Percentiles rank a stretch among this genome's conserved stretches.
Conservation (phyloP, 2,113 vertebrate genomes). For the Dendropsophus ebraccatus region DNA sequence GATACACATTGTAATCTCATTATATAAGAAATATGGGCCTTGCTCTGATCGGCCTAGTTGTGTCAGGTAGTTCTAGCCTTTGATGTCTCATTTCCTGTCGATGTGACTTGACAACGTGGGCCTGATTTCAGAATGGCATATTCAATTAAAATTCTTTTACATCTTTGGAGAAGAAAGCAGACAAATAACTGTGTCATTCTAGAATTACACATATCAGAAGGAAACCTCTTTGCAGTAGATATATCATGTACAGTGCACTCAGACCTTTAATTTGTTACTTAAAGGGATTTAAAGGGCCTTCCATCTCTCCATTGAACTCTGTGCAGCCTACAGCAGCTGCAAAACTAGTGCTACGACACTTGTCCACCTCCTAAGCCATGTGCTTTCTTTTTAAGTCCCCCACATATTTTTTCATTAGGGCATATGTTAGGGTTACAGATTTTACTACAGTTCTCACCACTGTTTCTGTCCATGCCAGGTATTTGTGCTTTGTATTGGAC, state of each 20-base stretch:
- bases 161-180: constrained; percentile 17
- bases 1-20: constrained; percentile 34
- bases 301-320: too few species aligned
- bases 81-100: constrained; percentile 30
- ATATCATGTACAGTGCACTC: not conserved
- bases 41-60: constrained; percentile 30
- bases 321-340: too few species aligned
- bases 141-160: constrained; percentile 40
- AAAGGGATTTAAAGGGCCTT: not conserved
- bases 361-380: too few species aligned
- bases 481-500: too few species aligned
- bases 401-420: too few species aligned
- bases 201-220: not conserved
- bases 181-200: not conserved
- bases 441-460: too few species aligned
- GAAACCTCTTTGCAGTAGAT: not conserved
- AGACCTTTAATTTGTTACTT: not conserved
- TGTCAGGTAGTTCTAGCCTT: constrained; percentile 40
- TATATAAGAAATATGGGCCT: constrained; percentile 30
- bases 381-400: too few species aligned
- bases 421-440: too few species aligned
- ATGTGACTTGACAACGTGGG: constrained; percentile 11
- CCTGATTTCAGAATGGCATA: constrained; percentile 27
- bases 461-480: too few species aligned
- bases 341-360: too few species aligned